Evolutionary conservation across 2,797 vertebrate genomes (phyloP), one percentile per base, ranked within the genome.

Genomic region (Lutjanus campechanus): DNA sequence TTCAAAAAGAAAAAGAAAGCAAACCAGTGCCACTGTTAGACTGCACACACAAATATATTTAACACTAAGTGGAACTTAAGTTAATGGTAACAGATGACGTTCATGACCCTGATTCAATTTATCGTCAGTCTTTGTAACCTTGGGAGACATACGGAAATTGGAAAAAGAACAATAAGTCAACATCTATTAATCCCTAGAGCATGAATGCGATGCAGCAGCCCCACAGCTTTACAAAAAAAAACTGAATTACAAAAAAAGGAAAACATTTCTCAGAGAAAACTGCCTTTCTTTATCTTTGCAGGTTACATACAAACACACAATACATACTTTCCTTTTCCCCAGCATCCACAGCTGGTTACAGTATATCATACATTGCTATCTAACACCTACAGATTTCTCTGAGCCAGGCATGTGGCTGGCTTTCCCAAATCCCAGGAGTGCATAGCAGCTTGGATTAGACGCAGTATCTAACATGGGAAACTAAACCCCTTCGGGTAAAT

Each of bases 401-500:
- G 22, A 44, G 20, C 75, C 20, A 66, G 41, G 17, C n/a, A 66
- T 51, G 60, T 54, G 40, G 49, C 70, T 69, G 80, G 69, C 66
- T 81, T 73, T 71, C 77, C 19, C 49, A 77, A 79, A 81, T 81
- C 79, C 54, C 69, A 64, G 54, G 11, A 54, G 47, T 74, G 69
- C 69, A 13, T 41, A 71, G 51, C 51, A 64, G 29, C 46, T 79
- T 54, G 61, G 65, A 84, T 85, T 81, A 87, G 29, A 76, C 3
- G 16, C 50, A 17, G n/a, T 58, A 63, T 78, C 61, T 75, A 70
- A 55, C 40, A 77, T 9, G 8, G 74, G 47, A 60, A 79, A 79
- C 43, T 68, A 72, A 81, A 85, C 47, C 70, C 76, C 71, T 65
- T 69, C 19, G 54, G 71, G 53, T 80, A 81, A 85, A 86, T 84